Evolutionary conservation across 2,113 vertebrate species (phyloP).

Genomic region (Puma concolor): DNA sequence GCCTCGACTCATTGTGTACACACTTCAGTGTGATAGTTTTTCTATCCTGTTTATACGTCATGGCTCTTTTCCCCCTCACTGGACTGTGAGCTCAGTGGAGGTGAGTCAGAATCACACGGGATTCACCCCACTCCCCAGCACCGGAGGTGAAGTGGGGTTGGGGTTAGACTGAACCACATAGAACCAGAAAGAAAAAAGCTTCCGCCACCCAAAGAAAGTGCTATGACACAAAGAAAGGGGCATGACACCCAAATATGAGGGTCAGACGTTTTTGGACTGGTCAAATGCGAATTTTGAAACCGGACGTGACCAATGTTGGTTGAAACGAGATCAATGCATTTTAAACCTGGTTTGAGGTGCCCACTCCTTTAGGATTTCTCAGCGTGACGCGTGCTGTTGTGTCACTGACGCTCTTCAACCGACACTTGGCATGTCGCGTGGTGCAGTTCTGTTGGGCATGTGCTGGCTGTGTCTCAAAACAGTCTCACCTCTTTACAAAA

Average conservation of each 20-base stretch:
- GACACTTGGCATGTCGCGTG: constrained; percentile 53
- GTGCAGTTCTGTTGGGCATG: not conserved
- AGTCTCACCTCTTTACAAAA: constrained; percentile 56
- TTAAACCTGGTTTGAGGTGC: not conserved
- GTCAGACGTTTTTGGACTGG: not conserved
- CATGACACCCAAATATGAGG: not conserved
- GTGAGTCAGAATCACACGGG: not conserved
- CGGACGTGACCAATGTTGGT: not conserved
- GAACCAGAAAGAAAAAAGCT: not conserved
- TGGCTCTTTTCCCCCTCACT: not conserved
- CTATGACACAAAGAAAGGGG: not conserved
- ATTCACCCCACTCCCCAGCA: no score
- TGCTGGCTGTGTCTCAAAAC: constrained; percentile 55
- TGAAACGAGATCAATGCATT: constrained; percentile 22
- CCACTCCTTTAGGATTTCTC: not conserved
- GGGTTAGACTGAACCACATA: not conserved
- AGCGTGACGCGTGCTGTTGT: constrained; percentile 21
- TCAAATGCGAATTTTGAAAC: not conserved
- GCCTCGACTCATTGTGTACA: not conserved
- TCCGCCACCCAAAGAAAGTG: no score
- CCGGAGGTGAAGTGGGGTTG: not conserved
- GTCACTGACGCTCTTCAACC: not conserved
- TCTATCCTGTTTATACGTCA: not conserved
- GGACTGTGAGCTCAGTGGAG: not conserved
- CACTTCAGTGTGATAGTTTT: not conserved